phyloP scores from a whole-genome alignment of 2,888 invertebrate genomes.

The Eucriotettix oculatus region DNA sequence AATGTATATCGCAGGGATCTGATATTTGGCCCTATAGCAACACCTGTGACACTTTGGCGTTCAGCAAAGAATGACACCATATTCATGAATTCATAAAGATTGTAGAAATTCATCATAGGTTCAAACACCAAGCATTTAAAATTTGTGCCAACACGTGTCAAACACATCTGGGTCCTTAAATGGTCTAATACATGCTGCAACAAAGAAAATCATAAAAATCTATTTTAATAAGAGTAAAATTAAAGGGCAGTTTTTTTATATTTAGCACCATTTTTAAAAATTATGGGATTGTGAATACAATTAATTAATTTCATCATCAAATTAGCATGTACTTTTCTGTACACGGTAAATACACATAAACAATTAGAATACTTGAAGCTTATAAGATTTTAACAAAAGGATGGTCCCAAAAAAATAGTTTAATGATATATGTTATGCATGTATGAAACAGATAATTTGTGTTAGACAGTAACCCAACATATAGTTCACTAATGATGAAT shows the following conservation, averaged over 20 bases:
- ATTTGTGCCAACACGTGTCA: slow-evolving; percentile 47
- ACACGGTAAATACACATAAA: too few species aligned
- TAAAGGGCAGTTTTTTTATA: neutral
- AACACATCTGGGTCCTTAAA: slow-evolving; percentile 49
- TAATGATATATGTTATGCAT: too few species aligned
- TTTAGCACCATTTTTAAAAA: neutral
- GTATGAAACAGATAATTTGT: too few species aligned
- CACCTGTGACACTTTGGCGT: slow-evolving; percentile 21
- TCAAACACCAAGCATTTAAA: slow-evolving; percentile 49
- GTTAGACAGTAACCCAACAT: too few species aligned
- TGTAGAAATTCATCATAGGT: slow-evolving; percentile 62
- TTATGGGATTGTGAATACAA: neutral
- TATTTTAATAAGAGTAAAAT: neutral
- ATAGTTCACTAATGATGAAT: too few species aligned
- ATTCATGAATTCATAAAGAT: slow-evolving; percentile 69
- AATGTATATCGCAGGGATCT: slow-evolving; percentile 50
- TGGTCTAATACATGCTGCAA: slow-evolving; percentile 59
- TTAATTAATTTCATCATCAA: neutral
- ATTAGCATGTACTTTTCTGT: too few species aligned
- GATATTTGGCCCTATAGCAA: slow-evolving; percentile 38
- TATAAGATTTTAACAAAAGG: too few species aligned
- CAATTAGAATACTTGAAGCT: too few species aligned
- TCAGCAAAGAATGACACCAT: slow-evolving; percentile 60
- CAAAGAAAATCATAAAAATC: slow-evolving; percentile 18
- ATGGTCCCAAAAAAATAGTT: too few species aligned